A percentile compares a stretch with the other conserved stretches of the same genome.
phyloP scores from a whole-genome alignment of 2,113 vertebrate species.

The Microcebus murinus region DNA sequence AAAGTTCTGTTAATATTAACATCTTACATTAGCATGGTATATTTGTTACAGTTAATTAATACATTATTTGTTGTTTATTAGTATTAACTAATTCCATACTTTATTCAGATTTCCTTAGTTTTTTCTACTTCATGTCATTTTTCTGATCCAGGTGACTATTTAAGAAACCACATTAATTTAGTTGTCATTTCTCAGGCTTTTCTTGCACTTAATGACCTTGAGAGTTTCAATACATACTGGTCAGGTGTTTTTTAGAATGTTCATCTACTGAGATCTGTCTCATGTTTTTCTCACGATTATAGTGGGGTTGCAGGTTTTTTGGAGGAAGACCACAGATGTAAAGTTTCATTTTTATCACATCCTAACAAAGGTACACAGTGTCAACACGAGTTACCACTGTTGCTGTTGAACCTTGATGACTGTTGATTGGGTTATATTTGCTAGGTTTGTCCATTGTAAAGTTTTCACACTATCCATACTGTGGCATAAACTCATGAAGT shows the following conservation, averaged over 20 bases:
- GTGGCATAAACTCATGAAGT: not conserved
- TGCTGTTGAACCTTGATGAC: not conserved
- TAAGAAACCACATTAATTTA: not conserved
- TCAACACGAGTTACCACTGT: not conserved
- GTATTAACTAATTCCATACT: not conserved
- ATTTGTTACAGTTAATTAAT: conserved; percentile 4
- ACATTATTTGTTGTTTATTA: not conserved
- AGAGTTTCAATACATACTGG: not conserved
- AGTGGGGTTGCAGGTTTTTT: not conserved
- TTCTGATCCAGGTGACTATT: not conserved
- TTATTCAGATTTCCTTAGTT: conserved; percentile 1
- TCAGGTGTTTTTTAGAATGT: not conserved
- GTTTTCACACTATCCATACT: not conserved
- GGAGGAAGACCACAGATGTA: not conserved
- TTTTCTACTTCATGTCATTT: not conserved
- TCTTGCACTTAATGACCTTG: not conserved
- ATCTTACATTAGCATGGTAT: not conserved
- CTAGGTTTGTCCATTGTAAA: not conserved
- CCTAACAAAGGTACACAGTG: not conserved
- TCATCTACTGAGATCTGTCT: not conserved
- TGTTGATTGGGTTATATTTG: not conserved
- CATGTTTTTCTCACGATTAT: not conserved
- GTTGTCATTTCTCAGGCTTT: not conserved
- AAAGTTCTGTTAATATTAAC: not conserved
- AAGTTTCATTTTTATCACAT: not conserved